phyloP scores from a whole-genome alignment of 2,797 vertebrate species.

The Potorous gilbertii region DNA sequence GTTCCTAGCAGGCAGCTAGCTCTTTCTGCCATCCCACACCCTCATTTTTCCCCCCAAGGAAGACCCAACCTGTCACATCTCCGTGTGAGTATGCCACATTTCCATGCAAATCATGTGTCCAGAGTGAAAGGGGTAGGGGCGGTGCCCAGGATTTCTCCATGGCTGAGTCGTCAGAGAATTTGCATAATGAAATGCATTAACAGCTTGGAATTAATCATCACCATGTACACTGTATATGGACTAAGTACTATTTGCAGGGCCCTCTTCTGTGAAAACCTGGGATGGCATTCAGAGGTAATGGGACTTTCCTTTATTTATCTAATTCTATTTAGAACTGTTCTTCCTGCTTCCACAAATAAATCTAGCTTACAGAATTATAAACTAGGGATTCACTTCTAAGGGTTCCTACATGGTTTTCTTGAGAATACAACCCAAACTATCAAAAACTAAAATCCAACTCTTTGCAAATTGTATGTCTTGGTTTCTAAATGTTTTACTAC shows the following conservation, averaged over 20 bases:
- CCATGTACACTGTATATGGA: constrained; percentile 69
- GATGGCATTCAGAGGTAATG: constrained; percentile 71
- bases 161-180: constrained; percentile 75
- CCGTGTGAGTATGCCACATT: constrained; percentile 67
- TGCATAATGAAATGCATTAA: constrained; percentile 80
- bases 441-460: background rate
- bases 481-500: background rate
- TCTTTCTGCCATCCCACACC: constrained; percentile 51
- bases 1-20: constrained; percentile 66
- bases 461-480: background rate
- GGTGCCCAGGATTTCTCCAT: constrained; percentile 69
- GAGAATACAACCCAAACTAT: background rate
- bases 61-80: constrained; percentile 55
- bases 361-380: constrained; percentile 54
- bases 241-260: constrained; percentile 75
- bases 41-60: constrained; percentile 38
- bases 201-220: constrained; percentile 79
- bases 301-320: constrained; percentile 71
- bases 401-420: background rate
- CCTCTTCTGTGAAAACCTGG: constrained; percentile 66
- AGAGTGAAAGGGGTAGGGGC: constrained; percentile 72
- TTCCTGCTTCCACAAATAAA: constrained; percentile 63
- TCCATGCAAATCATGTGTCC: constrained; percentile 78
- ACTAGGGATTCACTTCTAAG: background rate
- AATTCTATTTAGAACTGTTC: constrained; percentile 67